phyloP scores from a whole-genome alignment of 2,797 vertebrate species.

The Chromis chromis region DNA sequence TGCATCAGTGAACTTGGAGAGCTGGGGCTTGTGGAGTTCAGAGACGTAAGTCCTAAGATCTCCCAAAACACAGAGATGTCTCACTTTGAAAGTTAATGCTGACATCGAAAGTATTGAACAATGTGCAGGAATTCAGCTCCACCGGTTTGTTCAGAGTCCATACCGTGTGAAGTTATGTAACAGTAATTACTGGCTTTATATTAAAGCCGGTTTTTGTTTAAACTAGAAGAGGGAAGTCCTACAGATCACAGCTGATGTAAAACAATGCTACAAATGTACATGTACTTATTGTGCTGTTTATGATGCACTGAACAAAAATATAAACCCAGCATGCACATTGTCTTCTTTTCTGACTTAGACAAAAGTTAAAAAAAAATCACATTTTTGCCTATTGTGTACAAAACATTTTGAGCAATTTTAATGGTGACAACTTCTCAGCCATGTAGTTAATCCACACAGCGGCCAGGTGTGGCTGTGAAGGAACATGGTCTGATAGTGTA shows the following conservation, averaged over 20 bases:
- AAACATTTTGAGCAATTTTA: too few species aligned
- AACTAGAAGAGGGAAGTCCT: background rate
- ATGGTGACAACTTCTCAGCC: too few species aligned
- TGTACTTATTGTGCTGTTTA: background rate
- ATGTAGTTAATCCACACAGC: too few species aligned
- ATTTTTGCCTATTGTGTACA: too few species aligned
- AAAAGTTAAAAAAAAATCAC: too few species aligned
- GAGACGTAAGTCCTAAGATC: slow-evolving; percentile 90
- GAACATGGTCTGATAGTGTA: too few species aligned
- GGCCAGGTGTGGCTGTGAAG: too few species aligned
- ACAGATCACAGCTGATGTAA: background rate
- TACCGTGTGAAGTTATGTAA: background rate
- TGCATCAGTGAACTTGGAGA: slow-evolving; percentile 96
- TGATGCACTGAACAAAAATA: background rate
- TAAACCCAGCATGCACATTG: too few species aligned
- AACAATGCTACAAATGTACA: background rate
- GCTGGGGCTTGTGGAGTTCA: slow-evolving; percentile 94
- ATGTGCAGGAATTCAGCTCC: background rate
- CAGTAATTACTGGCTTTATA: background rate
- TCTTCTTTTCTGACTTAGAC: too few species aligned
- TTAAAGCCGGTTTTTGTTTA: background rate
- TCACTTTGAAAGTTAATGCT: slow-evolving; percentile 16
- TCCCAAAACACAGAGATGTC: background rate
- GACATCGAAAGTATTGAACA: background rate
- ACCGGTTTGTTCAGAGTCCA: background rate